These are phyloP conservation scores for Volucella bombylans DNA, from an alignment of 2,888 invertebrate genomes.

Conservation along the genomic window DNA sequence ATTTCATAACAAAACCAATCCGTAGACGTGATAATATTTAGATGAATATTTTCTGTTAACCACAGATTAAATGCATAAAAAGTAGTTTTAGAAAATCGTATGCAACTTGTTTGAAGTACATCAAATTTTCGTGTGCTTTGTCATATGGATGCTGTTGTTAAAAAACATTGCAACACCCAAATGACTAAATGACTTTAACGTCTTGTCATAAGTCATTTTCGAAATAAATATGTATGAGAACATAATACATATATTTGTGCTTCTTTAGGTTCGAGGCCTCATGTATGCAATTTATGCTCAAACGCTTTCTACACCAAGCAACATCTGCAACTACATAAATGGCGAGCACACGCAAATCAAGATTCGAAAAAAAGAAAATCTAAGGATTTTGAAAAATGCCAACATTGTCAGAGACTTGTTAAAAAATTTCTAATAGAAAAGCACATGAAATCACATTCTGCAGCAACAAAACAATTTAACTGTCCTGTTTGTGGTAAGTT, in stretches of 20 bases:
- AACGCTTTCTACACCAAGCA: slow-evolving; percentile 30
- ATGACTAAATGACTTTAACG: not conserved
- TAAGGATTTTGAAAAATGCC: slow-evolving; percentile 23
- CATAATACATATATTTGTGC: not conserved
- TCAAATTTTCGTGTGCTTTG: not conserved
- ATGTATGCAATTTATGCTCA: slow-evolving; percentile 21
- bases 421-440: slow-evolving; percentile 16
- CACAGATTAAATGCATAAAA: too few relatives aligned
- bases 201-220: not conserved
- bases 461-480: not conserved
- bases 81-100: too few relatives aligned
- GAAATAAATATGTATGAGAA: not conserved
- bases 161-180: too few relatives aligned
- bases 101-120: too few relatives aligned
- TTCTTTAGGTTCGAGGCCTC: slow-evolving; percentile 17
- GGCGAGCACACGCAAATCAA: not conserved
- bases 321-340: slow-evolving; percentile 12
- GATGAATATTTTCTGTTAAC: too few relatives aligned
- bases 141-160: too few relatives aligned
- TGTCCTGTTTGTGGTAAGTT: slow-evolving; percentile 40
- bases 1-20: too few relatives aligned
- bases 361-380: slow-evolving; percentile 11
- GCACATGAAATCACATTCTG: slow-evolving; percentile 13
- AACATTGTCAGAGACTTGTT: slow-evolving; percentile 26
- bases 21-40: too few relatives aligned